Evolutionary conservation across 2,888 invertebrate genomes (phyloP).

Genomic region (Panzeria rudis): DNA sequence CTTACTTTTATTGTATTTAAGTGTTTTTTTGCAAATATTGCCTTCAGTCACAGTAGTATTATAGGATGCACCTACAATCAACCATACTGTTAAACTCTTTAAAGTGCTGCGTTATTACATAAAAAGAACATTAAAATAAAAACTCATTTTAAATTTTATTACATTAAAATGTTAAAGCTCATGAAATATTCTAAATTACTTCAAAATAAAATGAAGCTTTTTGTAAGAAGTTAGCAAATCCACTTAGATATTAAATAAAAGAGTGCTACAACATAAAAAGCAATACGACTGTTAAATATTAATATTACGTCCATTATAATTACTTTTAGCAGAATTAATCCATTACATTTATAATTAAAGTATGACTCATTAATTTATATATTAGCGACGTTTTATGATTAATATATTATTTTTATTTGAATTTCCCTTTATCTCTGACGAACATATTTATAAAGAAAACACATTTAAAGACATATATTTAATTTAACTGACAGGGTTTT

Average conservation of each 20-base stretch:
- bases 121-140: not conserved
- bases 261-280: not conserved
- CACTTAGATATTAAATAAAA: not conserved
- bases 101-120: no score
- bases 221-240: not conserved
- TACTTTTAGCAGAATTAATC: not conserved
- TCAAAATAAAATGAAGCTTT: not conserved
- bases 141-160: not conserved
- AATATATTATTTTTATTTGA: not conserved
- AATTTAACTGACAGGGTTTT: no score
- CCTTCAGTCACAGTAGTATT: no score
- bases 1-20: no score
- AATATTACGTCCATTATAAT: not conserved
- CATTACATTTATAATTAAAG: not conserved
- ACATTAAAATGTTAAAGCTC: not conserved
- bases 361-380: no score
- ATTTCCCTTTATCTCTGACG: no score
- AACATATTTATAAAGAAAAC: no score
- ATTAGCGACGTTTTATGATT: not conserved
- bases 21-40: no score
- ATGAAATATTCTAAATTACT: not conserved
- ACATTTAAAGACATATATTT: no score
- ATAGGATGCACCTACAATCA: no score
- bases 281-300: not conserved
- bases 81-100: no score